phyloP scores from a whole-genome alignment of 2,113 vertebrate genomes.

The Chaetodon auriga region DNA sequence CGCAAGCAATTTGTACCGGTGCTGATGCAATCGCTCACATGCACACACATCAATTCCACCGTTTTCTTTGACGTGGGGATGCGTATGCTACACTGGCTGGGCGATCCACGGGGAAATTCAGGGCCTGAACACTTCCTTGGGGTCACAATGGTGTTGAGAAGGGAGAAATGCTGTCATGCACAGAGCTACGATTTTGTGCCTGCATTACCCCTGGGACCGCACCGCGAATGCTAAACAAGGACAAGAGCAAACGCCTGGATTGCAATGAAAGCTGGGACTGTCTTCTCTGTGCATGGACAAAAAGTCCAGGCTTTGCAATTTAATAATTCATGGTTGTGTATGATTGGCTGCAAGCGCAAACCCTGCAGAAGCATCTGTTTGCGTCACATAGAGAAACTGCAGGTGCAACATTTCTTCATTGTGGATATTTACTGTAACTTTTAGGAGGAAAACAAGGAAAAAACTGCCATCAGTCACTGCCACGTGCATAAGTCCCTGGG shows the following conservation, averaged over 20 bases:
- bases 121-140: slow-evolving; percentile 37
- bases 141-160: slow-evolving; percentile 47
- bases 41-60: slow-evolving; percentile 25
- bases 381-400: slow-evolving; percentile 33
- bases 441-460: not conserved
- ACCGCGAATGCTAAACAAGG: slow-evolving; percentile 74
- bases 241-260: slow-evolving; percentile 67
- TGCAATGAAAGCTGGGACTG: slow-evolving; percentile 57
- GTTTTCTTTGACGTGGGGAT: slow-evolving; percentile 15
- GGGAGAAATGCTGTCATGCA: slow-evolving; percentile 45
- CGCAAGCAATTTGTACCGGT: slow-evolving; percentile 22
- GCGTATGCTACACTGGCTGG: slow-evolving; percentile 27
- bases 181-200: slow-evolving; percentile 43
- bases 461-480: not conserved
- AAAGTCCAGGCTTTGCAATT: slow-evolving; percentile 74
- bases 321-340: slow-evolving; percentile 80
- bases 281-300: slow-evolving; percentile 69
- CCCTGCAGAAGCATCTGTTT: slow-evolving; percentile 62
- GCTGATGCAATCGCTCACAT: slow-evolving; percentile 17
- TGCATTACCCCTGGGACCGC: slow-evolving; percentile 37
- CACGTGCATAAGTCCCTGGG: not conserved
- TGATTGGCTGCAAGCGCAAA: slow-evolving; percentile 64
- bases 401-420: slow-evolving; percentile 32
- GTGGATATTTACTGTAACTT: slow-evolving; percentile 38
- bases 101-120: slow-evolving; percentile 63